Evolutionary conservation across 2,113 vertebrate species (phyloP).

Genomic region (Myodes glareolus): DNA sequence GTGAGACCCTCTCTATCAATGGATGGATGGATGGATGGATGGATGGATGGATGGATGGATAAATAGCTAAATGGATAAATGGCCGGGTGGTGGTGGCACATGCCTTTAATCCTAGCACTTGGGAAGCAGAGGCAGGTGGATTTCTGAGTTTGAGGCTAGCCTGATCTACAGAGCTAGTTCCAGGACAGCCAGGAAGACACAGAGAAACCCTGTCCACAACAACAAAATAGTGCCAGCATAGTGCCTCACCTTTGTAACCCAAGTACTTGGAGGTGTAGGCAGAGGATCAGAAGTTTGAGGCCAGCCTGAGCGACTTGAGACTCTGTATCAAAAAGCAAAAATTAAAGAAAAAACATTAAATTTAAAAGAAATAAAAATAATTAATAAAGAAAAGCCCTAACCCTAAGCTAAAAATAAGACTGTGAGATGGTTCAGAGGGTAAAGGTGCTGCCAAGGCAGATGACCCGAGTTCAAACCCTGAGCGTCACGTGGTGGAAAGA

Average conservation of each 20-base stretch:
- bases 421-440: background rate
- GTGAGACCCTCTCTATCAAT: too few relatives aligned
- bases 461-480: background rate
- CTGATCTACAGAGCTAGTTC: background rate
- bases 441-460: background rate
- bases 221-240: background rate
- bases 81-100: too few relatives aligned
- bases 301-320: background rate
- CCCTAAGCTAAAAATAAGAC: background rate
- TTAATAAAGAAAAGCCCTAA: background rate
- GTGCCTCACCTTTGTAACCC: background rate
- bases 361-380: background rate
- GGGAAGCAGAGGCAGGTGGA: background rate
- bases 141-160: background rate
- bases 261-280: background rate
- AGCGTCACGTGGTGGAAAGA: background rate
- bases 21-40: too few relatives aligned
- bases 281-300: background rate
- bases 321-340: background rate
- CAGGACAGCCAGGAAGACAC: background rate
- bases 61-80: too few relatives aligned
- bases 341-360: background rate
- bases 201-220: background rate
- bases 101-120: background rate
- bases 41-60: too few relatives aligned